Base-by-base conservation (phyloP, 2,113 vertebrate genomes). In the Pachypanchax playfairii region DNA sequence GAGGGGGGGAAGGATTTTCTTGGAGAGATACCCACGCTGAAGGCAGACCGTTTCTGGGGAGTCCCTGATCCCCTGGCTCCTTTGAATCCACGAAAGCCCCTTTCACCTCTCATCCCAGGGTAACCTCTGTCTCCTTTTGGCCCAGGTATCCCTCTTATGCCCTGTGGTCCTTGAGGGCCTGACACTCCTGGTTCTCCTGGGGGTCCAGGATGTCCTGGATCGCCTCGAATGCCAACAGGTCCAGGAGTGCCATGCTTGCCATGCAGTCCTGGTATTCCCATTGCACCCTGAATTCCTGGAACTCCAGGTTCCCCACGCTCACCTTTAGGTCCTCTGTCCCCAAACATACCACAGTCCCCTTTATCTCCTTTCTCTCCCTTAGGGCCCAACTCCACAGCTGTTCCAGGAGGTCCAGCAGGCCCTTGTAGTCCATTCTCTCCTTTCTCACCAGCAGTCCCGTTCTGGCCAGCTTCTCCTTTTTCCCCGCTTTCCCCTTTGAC, bases 1-100 rank as follows among this genome's bases (percentile, higher is more conserved):
- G 96, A 94, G 0, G 94, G 91, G 6, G 97, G 96, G 79, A 98
- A 98, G 17, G 97, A 94, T 70, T 92, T 94, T 80, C 84, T 91
- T 9, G 92, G 92, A 20, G 92, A 93, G n/a, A 99, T 87, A 12
- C 94, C 94, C 0, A 93, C 96, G 1, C 96, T 98, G 84, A 99
- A 99, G 1, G 94, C 96, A 0, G 96, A 96, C n/a, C 87, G 90
- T 0, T 75, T 84, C 2, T 66, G 55, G 6, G 55, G 76, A 6
- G 73, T 1, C 0, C 50, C 25, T 6, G 90, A 90, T 0, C 96
- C 96, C 2, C 87, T 91, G 1, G 91, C 83, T 0, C 96, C 97
- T 72, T 96, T 97, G 0, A 94, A 42, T 18, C 97, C 97, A 2
- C 92, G 92, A 3, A 93, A 82, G 1, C 93, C 93, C 2, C 91